These are phyloP conservation scores for Phalacrocorax aristotelis DNA, from an alignment of 2,113 vertebrate genomes.

Conservation along the genomic window DNA sequence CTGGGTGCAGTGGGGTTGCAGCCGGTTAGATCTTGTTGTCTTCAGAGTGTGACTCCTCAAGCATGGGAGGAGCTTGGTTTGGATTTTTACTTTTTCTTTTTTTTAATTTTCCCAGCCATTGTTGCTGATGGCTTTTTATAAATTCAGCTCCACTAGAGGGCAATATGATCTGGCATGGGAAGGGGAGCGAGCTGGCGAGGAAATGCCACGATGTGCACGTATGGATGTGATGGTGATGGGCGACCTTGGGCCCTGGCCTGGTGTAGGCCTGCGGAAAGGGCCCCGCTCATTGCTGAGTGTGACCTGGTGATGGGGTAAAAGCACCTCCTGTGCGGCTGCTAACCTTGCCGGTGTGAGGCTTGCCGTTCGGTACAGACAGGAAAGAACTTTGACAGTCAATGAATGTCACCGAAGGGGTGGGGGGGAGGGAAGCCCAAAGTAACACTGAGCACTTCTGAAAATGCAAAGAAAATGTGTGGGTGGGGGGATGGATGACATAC, in stretches of 20 bases:
- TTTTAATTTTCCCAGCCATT: background rate
- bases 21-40: too few species aligned
- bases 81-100: too few species aligned
- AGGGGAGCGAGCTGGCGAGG: background rate
- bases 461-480: background rate
- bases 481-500: background rate
- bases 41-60: rapidly evolving
- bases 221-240: rapidly evolving
- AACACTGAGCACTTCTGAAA: background rate
- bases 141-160: slow-evolving; percentile 36
- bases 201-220: rapidly evolving
- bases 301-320: background rate
- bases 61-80: background rate
- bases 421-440: background rate
- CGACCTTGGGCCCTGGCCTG: rapidly evolving
- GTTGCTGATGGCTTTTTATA: background rate
- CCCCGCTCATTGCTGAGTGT: rapidly evolving
- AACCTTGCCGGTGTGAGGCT: rapidly evolving
- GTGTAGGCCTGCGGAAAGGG: background rate
- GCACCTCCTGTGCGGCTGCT: background rate
- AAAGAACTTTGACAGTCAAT: background rate
- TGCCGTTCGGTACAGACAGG: background rate
- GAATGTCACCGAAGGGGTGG: background rate
- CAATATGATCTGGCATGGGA: background rate
- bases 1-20: background rate